Evolutionary conservation across 37 sponge, comb jelly and placozoan species (phyloP).

Genomic region (Beroe forskalii): DNA sequence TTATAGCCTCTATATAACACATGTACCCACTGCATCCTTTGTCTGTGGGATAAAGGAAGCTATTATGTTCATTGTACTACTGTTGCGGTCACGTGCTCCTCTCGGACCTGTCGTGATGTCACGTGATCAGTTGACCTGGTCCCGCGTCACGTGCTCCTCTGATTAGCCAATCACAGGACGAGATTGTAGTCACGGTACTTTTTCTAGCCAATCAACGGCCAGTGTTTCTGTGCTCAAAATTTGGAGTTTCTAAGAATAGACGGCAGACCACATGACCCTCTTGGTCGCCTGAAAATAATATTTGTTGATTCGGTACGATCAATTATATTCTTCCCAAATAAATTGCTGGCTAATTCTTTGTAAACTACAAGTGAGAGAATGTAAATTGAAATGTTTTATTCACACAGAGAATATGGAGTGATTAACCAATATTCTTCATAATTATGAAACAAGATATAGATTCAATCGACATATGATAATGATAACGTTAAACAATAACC

Average conservation of each 20-base stretch:
- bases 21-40: slow-evolving; percentile 40
- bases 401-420: no score
- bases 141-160: background rate
- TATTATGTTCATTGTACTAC: slow-evolving; percentile 61
- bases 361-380: no score
- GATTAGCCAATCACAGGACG: background rate
- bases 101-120: background rate
- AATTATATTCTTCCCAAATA: slow-evolving; percentile 24
- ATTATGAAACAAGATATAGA: no score
- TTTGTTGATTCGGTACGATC: slow-evolving; percentile 11
- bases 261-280: background rate
- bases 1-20: slow-evolving; percentile 42
- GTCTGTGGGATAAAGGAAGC: slow-evolving; percentile 10
- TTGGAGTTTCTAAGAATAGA: slow-evolving; percentile 46
- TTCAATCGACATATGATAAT: no score
- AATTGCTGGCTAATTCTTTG: no score
- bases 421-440: no score
- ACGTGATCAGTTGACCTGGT: background rate
- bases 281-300: slow-evolving; percentile 2
- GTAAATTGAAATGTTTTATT: no score
- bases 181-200: background rate
- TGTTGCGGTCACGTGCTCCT: background rate
- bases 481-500: no score
- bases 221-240: slow-evolving; percentile 31
- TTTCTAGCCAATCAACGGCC: background rate